These are phyloP conservation scores for Baronia brevicornis DNA, from an alignment of 2,888 invertebrate genomes.

Conservation along the genomic window DNA sequence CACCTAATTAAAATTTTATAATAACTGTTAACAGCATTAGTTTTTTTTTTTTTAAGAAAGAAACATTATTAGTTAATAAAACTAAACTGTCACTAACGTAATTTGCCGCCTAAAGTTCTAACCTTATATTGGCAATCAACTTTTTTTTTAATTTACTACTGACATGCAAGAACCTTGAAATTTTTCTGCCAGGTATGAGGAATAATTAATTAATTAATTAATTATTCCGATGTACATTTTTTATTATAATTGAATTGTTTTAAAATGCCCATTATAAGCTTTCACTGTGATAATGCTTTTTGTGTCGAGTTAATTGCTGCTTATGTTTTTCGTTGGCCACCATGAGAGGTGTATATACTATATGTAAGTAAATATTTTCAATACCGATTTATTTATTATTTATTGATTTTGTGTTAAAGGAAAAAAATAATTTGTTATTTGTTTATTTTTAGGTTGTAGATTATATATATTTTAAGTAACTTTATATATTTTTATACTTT, in stretches of 20 bases:
- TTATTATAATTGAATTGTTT: conserved; percentile 14
- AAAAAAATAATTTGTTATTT: conserved; percentile 12
- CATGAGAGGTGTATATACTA: conserved; percentile 32
- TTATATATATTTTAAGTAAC: neutral
- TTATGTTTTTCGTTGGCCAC: conserved; percentile 49
- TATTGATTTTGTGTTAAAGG: conserved; percentile 20
- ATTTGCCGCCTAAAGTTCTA: too few relatives aligned
- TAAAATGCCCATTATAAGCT: conserved; percentile 68
- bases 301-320: conserved; percentile 42
- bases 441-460: conserved; percentile 1
- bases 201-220: neutral
- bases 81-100: too few relatives aligned
- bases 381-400: conserved; percentile 10
- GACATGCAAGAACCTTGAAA: too few relatives aligned
- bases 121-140: too few relatives aligned
- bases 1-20: too few relatives aligned
- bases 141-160: too few relatives aligned
- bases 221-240: conserved; percentile 11
- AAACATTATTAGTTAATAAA: too few relatives aligned
- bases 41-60: too few relatives aligned
- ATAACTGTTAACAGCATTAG: too few relatives aligned
- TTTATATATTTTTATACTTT: conserved; percentile 1
- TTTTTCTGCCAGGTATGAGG: too few relatives aligned
- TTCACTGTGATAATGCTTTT: conserved; percentile 50
- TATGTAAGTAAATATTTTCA: conserved; percentile 35